These are phyloP conservation scores for Synanthedon andrenaeformis DNA, from an alignment of 2,888 invertebrate genomes.

Conservation along the genomic window DNA sequence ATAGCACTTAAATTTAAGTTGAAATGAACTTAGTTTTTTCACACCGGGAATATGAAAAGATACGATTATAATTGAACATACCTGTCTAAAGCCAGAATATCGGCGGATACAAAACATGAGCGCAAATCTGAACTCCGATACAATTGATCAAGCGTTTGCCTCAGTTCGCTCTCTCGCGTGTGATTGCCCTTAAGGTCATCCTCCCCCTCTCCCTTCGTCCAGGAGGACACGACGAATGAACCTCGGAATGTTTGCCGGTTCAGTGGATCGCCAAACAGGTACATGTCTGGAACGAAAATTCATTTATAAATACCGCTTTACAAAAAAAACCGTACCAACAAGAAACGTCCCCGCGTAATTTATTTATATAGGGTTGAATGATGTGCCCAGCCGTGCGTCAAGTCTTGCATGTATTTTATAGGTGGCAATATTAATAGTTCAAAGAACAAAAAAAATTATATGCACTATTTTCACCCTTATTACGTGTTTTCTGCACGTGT, in stretches of 20 bases:
- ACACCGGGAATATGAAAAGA: too few species aligned
- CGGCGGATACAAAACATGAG: constrained; percentile 81
- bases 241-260: constrained; percentile 87
- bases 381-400: not conserved
- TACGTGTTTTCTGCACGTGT: not conserved
- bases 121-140: constrained; percentile 80
- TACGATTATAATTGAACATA: constrained; percentile 26
- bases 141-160: constrained; percentile 79
- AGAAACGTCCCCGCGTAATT: too few species aligned
- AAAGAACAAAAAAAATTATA: not conserved
- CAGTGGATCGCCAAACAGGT: constrained; percentile 77
- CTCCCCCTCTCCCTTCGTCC: constrained; percentile 74
- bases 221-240: constrained; percentile 82
- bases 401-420: not conserved
- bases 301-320: constrained; percentile 1
- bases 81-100: constrained; percentile 89
- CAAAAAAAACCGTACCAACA: constrained; percentile 2
- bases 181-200: constrained; percentile 77
- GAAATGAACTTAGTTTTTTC: too few species aligned
- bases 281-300: constrained; percentile 73
- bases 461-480: not conserved
- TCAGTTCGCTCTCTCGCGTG: constrained; percentile 79
- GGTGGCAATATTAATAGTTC: not conserved
- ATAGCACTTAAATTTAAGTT: too few species aligned
- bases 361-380: not conserved